Conservation (phyloP, 1,140 invertebrate genomes). For the Tribolium castaneum region DNA sequence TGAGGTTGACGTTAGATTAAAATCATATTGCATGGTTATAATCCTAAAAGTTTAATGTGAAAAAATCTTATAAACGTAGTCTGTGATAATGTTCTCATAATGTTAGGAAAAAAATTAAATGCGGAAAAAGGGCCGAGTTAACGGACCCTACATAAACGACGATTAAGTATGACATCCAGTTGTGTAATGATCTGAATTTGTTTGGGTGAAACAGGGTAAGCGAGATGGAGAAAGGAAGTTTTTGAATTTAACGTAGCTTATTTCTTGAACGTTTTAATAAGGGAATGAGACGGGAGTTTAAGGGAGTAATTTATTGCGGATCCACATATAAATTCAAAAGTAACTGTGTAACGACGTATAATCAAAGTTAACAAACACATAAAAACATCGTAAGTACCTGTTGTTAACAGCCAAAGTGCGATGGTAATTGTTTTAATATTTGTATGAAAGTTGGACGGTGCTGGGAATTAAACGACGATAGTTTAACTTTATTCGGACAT, state of each 20-base stretch:
- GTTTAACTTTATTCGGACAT: slow-evolving; percentile 23
- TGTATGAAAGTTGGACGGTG: slow-evolving; percentile 2
- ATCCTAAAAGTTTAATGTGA: background rate
- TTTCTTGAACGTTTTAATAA: slow-evolving; percentile 6
- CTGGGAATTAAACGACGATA: slow-evolving; percentile 19
- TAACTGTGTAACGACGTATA: background rate
- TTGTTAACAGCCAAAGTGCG: background rate
- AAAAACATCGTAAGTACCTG: background rate
- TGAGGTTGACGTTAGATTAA: background rate
- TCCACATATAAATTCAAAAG: slow-evolving; percentile 8
- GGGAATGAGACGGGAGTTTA: background rate
- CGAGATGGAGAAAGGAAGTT: slow-evolving; percentile 12
- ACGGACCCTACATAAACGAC: slow-evolving; percentile 21
- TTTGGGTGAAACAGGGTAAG: slow-evolving; percentile 6
- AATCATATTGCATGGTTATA: background rate
- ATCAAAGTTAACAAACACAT: slow-evolving; percentile 20
- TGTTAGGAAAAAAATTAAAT: slow-evolving; percentile 10
- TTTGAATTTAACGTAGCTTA: background rate
- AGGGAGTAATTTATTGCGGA: background rate
- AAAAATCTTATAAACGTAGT: background rate
- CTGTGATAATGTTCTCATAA: slow-evolving; percentile 9
- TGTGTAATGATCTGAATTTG: slow-evolving; percentile 21
- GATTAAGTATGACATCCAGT: slow-evolving; percentile 23
- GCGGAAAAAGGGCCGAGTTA: slow-evolving; percentile 7
- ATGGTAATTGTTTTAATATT: slow-evolving; percentile 27